Evolutionary conservation across 1,140 invertebrate genomes (phyloP), one percentile per base, ranked within the genome.

Genomic region (Rhopalosiphum padi): DNA sequence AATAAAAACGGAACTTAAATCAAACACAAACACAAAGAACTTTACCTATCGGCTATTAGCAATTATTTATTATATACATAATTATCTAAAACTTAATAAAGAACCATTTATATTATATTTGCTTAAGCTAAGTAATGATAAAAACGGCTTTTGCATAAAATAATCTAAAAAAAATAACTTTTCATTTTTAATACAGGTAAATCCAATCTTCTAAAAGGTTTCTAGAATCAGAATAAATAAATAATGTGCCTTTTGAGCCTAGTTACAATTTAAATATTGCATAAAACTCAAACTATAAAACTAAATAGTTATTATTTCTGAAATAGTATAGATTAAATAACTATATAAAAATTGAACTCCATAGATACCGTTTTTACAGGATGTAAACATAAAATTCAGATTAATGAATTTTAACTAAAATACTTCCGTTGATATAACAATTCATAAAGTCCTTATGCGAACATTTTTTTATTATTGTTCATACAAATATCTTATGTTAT

Each of bases 291-390:
- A 9, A n/a, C n/a, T 77, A n/a, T 77, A n/a, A n/a, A 77, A 77
- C 60, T n/a, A 77, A 77, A 77, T 77, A n/a, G 15, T 77, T 77
- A 77, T 77, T 77, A n/a, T 77, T 77, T n/a, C n/a, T n/a, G n/a
- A 35, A 77, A 11, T 15, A 68, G 30, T 5, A 77, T 5, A 77
- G 60, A 15, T 60, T 60, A 60, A 4, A 77, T 18, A 77, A n/a
- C 30, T 77, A 77, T 68, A 68, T 11, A 68, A 30, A 4, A 77
- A 77, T 77, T 77, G 18, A 77, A 35, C 60, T 35, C 4, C n/a
- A 15, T n/a, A n/a, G 60, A 77, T 77, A 77, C 15, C 15, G n/a
- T 77, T 77, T n/a, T 18, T 18, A 35, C 60, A 77, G 60, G 60
- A n/a, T 77, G n/a, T 77, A 18, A 77, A 51, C 48, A 18, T 51